A percentile compares a stretch with the other conserved stretches of the same genome.
Conservation (phyloP, 2,113 vertebrate genomes). For the Percina caprodes region DNA sequence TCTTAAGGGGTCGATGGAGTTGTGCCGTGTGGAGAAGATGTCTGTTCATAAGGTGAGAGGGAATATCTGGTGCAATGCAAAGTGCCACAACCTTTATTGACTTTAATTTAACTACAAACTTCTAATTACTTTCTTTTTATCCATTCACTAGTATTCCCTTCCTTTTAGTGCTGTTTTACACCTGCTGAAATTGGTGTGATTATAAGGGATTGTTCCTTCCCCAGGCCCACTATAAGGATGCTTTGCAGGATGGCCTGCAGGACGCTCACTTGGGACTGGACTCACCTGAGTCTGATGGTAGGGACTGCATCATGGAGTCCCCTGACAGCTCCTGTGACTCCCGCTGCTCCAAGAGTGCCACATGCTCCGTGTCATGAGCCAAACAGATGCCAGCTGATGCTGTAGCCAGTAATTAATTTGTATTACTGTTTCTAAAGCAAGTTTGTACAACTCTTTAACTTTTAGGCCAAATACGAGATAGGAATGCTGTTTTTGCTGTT, state of each 20-base stretch:
- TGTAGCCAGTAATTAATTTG: neutral
- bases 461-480: slow-evolving; percentile 25
- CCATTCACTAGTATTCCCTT: neutral
- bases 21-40: slow-evolving; percentile 72
- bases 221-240: slow-evolving; percentile 78
- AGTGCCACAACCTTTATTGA: neutral
- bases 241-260: slow-evolving; percentile 74
- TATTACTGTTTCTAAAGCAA: neutral
- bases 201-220: neutral
- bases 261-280: slow-evolving; percentile 72
- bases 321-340: slow-evolving; percentile 74
- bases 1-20: slow-evolving; percentile 75
- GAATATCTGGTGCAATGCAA: neutral
- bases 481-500: slow-evolving; percentile 11
- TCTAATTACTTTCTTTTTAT: neutral
- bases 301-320: slow-evolving; percentile 75
- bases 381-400: neutral
- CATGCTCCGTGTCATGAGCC: slow-evolving; percentile 75
- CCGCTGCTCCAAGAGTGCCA: slow-evolving; percentile 76
- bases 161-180: neutral
- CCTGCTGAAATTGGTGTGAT: neutral
- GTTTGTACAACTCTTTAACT: neutral
- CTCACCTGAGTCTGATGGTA: slow-evolving; percentile 67
- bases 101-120: neutral
- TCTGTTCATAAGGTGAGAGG: slow-evolving; percentile 76